A percentile compares a stretch with the other conserved stretches of the same genome.
Conservation (phyloP, 2,888 invertebrate species). For the Pollenia labialis region DNA sequence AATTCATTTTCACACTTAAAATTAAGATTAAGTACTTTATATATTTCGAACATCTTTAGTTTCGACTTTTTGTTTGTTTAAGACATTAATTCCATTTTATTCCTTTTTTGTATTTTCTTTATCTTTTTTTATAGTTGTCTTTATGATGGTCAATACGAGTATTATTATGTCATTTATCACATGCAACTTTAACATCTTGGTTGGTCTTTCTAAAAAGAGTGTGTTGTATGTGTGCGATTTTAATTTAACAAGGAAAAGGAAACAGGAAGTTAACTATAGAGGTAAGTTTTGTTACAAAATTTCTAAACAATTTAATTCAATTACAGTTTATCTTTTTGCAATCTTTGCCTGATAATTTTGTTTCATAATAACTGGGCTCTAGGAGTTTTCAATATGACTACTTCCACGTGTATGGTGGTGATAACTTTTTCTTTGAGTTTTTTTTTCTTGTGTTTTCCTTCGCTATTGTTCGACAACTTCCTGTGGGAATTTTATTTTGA, state of each 20-base stretch:
- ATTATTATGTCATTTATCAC: constrained; percentile 62
- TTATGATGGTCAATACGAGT: constrained; percentile 49
- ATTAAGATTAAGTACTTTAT: constrained; percentile 35
- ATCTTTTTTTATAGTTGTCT: constrained; percentile 12
- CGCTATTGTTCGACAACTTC: constrained; percentile 59
- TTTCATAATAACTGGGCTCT: constrained; percentile 20
- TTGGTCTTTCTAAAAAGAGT: constrained; percentile 29
- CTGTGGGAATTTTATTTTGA: constrained; percentile 71
- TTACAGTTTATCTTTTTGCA: constrained; percentile 35
- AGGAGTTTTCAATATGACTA: constrained; percentile 13
- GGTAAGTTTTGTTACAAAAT: constrained; percentile 61
- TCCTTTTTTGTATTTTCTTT: constrained; percentile 16
- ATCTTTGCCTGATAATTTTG: constrained; percentile 31
- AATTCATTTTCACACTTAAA: constrained; percentile 21
- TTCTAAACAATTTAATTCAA: constrained; percentile 68
- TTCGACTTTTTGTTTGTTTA: constrained; percentile 2
- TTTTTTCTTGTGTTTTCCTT: constrained; percentile 7
- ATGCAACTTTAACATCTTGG: constrained; percentile 50
- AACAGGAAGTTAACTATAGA: constrained; percentile 67
- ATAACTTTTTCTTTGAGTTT: constrained; percentile 8
- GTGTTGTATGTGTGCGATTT: constrained; percentile 14
- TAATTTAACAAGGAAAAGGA: constrained; percentile 28
- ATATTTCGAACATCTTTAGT: constrained; percentile 31
- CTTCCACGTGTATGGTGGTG: constrained; percentile 47
- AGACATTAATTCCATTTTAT: constrained; percentile 24